Base-by-base conservation (phyloP, 2,888 invertebrate species). In the Neria commutata region DNA sequence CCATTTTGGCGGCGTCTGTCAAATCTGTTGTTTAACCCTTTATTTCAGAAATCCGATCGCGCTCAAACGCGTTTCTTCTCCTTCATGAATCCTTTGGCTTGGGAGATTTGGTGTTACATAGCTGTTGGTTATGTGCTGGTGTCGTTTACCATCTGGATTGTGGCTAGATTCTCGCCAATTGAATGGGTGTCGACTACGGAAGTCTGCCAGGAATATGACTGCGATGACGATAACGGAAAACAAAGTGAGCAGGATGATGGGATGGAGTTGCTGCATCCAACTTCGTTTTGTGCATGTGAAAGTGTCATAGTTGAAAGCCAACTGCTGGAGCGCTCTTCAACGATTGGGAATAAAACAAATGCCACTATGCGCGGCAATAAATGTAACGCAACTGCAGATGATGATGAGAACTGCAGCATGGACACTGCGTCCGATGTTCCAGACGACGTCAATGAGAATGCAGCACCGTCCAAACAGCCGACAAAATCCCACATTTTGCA, bases 101-200 rank as follows among this genome's bases (percentile, higher is more conserved):
- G 90, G 67, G 90, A 93, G 80, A 93, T 94, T 73, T 94, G 94
- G 94, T 83, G 92, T 63, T 89, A 88, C 78, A 89, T 91, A 80
- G 83, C 89, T 62, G 88, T 88, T 58, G 92, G 92, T 62, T 94
- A 93, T 82, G 83, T 92, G 61, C 84, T 92, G 69, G 92, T 93
- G 65, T 89, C 90, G 37, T 81, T 90, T 70, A 89, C 90, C 42
- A 88, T 95, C 73, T 94, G 93, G 87, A 88, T 94, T 68, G 89
- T 94, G 66, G 93, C 93, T 46, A 84, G 91, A 64, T 91, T 94
- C 80, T 91, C 91, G 24, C 94, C 94, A 10, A 88, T 89, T 77
- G 93, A 94, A 81, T 91, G 91, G 91, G 87, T 88, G 69, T 85
- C 86, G 69, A 84, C 86, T 1, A 82, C 54, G 4, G 66, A 67